Base-by-base conservation (phyloP, 2,888 invertebrate species). In the Blastobasis adustella region DNA sequence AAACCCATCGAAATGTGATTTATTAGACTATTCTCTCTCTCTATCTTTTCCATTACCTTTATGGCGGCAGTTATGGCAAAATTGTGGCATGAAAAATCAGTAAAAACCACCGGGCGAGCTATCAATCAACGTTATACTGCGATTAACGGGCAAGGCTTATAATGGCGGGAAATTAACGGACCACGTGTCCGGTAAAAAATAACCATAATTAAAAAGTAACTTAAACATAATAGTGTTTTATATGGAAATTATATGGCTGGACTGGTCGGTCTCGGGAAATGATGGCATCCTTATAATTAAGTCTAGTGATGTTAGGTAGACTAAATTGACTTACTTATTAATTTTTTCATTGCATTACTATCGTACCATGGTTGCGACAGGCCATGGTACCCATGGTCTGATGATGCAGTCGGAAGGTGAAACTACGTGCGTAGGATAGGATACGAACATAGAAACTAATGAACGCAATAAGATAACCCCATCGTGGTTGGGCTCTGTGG, bases 41-140 rank as follows among this genome's bases (percentile, higher is more conserved):
- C 60, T 67, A 61, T 68, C 66, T 67, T 51, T 75, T 73, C 71
- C 71, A 74, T 75, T 74, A 73, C 66, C 63, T 71, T 73, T 77
- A 78, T 74, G 67, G 67, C 65, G 59, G 53, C 62, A 61, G 72
- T 73, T 66, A 71, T 63, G 69, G 65, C 65, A 71, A 59, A 66
- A 69, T 69, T 59, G 67, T 70, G 65, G 63, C 69, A 73, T 75
- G 74, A 75, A 79, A 80, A 76, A 76, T 79, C 71, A 67, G 73
- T 75, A 74, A 76, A 79, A 74, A 68, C 65, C 67, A 67, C 56
- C 61, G 68, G 65, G 65, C 58, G 58, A 69, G 72, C 74, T 70
- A 82, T 82, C 80, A 75, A 82, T 82, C 81, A 82, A 79, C 62
- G 79, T 82, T 81, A 79, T 76, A 71, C 71, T 66, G 66, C 75